A percentile compares a stretch with the other conserved stretches of the same genome.
Evolutionary conservation across 2,888 invertebrate species (phyloP).

Genomic region (Himalopsyche anomala): DNA sequence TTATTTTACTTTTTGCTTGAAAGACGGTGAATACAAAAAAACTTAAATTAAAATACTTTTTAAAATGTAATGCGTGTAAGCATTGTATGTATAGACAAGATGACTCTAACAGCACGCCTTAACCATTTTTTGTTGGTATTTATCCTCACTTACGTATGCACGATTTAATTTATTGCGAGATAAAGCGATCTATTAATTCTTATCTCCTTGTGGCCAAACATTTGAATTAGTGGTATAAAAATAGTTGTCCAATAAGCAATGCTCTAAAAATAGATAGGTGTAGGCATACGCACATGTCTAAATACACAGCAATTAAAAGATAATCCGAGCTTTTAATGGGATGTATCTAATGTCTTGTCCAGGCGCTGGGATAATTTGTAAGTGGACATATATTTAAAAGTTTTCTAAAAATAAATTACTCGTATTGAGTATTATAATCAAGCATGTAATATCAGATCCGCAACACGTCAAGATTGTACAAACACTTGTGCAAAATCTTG

Average conservation of each 20-base stretch:
- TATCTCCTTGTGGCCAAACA: conserved; percentile 49
- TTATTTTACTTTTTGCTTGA: too few relatives aligned
- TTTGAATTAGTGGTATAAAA: conserved; percentile 51
- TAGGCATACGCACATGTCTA: conserved; percentile 19
- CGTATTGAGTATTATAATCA: too few relatives aligned
- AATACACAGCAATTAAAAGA: conserved; percentile 26
- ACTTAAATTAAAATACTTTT: too few relatives aligned
- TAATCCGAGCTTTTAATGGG: conserved; percentile 8
- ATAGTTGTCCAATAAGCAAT: conserved; percentile 16
- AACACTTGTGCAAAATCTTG: too few relatives aligned
- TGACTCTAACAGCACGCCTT: too few relatives aligned
- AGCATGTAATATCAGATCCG: too few relatives aligned
- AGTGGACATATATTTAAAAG: too few relatives aligned
- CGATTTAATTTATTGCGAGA: conserved; percentile 14
- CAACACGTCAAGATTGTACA: too few relatives aligned
- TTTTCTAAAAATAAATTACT: too few relatives aligned
- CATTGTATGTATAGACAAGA: too few relatives aligned
- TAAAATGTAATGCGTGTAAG: too few relatives aligned
- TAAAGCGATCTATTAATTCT: conserved; percentile 35
- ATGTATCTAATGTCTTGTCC: not conserved
- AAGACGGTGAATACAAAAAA: too few relatives aligned
- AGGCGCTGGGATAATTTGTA: not conserved
- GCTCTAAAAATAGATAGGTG: not conserved
- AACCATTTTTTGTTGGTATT: not conserved
- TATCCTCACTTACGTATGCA: conserved; percentile 1